Percentiles rank a stretch among this genome's conserved stretches.
phyloP scores from a whole-genome alignment of 2,113 vertebrate genomes.

The Lepisosteus oculatus region DNA sequence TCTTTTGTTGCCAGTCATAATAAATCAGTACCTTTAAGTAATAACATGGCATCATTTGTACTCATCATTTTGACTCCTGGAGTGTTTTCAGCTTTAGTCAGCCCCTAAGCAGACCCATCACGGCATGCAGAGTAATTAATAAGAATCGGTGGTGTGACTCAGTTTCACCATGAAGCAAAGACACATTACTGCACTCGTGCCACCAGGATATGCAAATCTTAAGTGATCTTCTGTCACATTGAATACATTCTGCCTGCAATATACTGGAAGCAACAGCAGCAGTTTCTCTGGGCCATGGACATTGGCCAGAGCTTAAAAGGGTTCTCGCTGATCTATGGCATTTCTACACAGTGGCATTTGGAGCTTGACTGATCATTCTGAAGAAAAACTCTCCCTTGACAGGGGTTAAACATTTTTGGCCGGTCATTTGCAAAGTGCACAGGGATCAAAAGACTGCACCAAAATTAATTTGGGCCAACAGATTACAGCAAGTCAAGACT shows the following conservation, averaged over 20 bases:
- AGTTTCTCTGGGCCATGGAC: slow-evolving; percentile 57
- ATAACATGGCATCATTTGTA: not conserved
- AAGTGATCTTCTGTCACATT: no score
- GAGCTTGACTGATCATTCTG: slow-evolving; percentile 32
- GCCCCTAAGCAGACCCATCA: no score
- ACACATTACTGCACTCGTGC: no score
- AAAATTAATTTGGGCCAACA: slow-evolving; percentile 19
- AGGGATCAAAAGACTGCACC: slow-evolving; percentile 15
- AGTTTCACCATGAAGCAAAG: no score
- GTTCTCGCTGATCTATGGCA: slow-evolving; percentile 60
- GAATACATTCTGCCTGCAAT: no score
- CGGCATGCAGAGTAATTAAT: no score
- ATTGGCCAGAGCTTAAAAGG: slow-evolving; percentile 49
- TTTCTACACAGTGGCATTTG: slow-evolving; percentile 51
- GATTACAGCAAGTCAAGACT: slow-evolving; percentile 16
- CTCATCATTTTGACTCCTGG: not conserved
- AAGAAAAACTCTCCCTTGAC: slow-evolving; percentile 21
- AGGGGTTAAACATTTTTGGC: slow-evolving; percentile 18
- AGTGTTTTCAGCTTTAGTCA: not conserved
- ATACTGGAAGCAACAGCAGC: slow-evolving; percentile 16
- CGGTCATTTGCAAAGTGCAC: slow-evolving; percentile 28
- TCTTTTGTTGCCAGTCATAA: slow-evolving; percentile 43
- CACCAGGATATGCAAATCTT: no score
- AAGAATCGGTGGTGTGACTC: no score
- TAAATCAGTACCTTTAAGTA: slow-evolving; percentile 30